Conservation (phyloP, 2,113 vertebrate species). For the Mus pahari region DNA sequence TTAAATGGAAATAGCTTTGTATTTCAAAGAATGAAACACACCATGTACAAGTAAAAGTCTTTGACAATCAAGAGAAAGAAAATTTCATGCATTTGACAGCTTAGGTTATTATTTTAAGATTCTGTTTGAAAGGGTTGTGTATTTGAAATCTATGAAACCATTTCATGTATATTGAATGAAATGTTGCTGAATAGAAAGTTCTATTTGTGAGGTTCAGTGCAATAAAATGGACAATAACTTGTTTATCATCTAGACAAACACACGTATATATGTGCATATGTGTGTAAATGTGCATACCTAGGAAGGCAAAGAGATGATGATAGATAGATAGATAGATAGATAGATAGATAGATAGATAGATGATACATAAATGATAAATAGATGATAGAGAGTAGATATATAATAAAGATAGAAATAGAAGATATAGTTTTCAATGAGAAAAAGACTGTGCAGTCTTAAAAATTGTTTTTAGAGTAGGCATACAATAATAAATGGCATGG, state of each 20-base stretch:
- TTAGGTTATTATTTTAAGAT: conserved; percentile 33
- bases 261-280: background rate
- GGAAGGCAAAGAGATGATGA: background rate
- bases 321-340: background rate
- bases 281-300: background rate
- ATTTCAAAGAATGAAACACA: conserved; percentile 39
- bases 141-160: conserved; percentile 24
- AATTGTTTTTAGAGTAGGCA: background rate
- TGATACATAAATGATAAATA: background rate
- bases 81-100: conserved; percentile 4
- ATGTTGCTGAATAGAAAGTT: conserved; percentile 3
- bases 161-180: background rate
- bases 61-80: conserved; percentile 27
- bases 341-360: background rate
- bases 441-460: background rate
- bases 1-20: conserved; percentile 58
- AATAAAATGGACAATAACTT: background rate
- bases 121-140: background rate
- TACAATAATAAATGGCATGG: background rate
- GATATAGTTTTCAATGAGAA: background rate
- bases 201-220: background rate
- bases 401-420: background rate
- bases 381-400: background rate
- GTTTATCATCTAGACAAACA: background rate
- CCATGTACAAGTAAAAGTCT: background rate